These are phyloP conservation scores for Strix uralensis DNA, from an alignment of 2,113 vertebrate species.

Conservation along the genomic window DNA sequence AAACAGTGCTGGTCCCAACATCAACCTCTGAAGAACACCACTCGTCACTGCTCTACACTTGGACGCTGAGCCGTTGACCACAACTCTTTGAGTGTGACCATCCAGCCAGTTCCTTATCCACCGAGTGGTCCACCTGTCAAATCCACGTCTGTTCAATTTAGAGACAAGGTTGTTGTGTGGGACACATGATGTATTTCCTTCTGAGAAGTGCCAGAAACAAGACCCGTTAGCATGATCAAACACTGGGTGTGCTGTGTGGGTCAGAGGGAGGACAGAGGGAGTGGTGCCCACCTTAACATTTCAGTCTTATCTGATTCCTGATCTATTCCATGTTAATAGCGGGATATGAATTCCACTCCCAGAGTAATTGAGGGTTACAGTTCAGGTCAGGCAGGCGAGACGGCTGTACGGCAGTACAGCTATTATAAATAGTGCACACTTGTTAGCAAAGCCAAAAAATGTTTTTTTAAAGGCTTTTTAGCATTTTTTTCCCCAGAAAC, in stretches of 20 bases:
- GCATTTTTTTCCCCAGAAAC: neutral
- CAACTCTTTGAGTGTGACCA: too few species aligned
- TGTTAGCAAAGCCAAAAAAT: neutral
- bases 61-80: too few species aligned
- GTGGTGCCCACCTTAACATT: neutral
- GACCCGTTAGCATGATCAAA: neutral
- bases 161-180: too few species aligned
- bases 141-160: too few species aligned
- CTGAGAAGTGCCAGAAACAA: neutral
- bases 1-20: too few species aligned
- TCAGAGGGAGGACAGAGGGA: neutral
- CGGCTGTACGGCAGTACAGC: neutral
- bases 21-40: too few species aligned
- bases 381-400: fast-evolving
- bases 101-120: too few species aligned
- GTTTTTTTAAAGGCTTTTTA: neutral
- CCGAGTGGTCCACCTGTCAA: too few species aligned
- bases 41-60: too few species aligned
- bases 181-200: neutral
- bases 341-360: neutral
- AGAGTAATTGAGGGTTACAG: neutral
- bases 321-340: neutral
- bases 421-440: neutral
- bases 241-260: fast-evolving
- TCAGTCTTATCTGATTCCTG: neutral